Evolutionary conservation across 2,113 vertebrate genomes (phyloP).

Genomic region (Ailurus styani): DNA sequence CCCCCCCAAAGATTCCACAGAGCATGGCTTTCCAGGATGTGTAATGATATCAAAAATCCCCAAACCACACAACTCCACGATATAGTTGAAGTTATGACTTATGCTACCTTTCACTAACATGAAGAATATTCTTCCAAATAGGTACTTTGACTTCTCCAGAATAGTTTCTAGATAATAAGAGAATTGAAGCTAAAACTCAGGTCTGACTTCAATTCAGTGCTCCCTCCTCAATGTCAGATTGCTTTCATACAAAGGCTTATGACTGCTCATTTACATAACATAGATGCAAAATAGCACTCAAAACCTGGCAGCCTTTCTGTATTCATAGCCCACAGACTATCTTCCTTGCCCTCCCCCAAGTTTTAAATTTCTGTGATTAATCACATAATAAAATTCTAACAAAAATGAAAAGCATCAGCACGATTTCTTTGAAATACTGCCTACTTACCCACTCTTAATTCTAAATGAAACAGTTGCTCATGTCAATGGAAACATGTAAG

Average conservation of each 20-base stretch:
- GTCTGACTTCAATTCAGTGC: background rate
- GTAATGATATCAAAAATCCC: background rate
- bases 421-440: background rate
- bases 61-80: background rate
- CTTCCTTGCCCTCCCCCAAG: background rate
- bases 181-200: background rate
- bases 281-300: background rate
- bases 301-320: background rate
- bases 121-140: background rate
- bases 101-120: background rate
- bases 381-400: constrained; percentile 2
- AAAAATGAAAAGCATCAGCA: background rate
- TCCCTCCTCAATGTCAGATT: background rate
- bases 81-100: background rate
- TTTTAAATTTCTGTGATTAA: constrained; percentile 35
- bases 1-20: background rate
- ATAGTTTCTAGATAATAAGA: background rate
- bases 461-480: background rate
- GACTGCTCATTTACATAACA: constrained; percentile 12
- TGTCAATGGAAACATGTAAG: background rate
- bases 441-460: background rate
- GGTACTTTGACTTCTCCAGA: background rate
- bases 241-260: constrained; percentile 2
- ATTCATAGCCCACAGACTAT: background rate
- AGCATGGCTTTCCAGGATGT: background rate